Percentiles rank a stretch among this genome's conserved stretches.
Conservation (phyloP, 2,888 invertebrate genomes). For the Andrena minutula region DNA sequence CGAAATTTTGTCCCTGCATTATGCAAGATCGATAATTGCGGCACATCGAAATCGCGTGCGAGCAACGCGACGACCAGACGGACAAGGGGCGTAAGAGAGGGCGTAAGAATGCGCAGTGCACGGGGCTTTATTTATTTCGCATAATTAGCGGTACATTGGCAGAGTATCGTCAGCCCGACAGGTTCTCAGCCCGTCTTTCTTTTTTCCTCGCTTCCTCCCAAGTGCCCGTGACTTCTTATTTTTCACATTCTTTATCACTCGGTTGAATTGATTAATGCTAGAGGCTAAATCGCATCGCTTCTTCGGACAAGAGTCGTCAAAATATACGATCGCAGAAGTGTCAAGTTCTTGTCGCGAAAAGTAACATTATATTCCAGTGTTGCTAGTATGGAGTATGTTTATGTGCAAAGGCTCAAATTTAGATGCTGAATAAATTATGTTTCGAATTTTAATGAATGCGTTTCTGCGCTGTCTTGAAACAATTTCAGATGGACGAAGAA, state of each 20-base stretch:
- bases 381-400: too few relatives aligned
- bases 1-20: conserved; percentile 59
- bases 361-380: background rate
- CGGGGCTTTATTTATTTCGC: conserved; percentile 82
- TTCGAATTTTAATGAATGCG: too few relatives aligned
- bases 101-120: conserved; percentile 76
- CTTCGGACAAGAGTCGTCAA: background rate
- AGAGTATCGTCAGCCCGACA: conserved; percentile 61
- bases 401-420: too few relatives aligned
- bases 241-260: conserved; percentile 1
- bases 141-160: conserved; percentile 76
- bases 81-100: conserved; percentile 59
- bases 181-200: conserved; percentile 53
- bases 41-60: conserved; percentile 79
- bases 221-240: conserved; percentile 28
- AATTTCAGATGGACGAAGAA: background rate
- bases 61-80: conserved; percentile 62
- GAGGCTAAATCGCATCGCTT: background rate
- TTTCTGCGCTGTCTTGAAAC: background rate
- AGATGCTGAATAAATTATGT: too few relatives aligned
- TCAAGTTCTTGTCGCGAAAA: background rate
- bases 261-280: conserved; percentile 29
- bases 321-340: conserved; percentile 1
- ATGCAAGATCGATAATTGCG: conserved; percentile 77
- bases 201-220: conserved; percentile 31